Evolutionary conservation across 2,888 invertebrate species (phyloP).

Genomic region (Stomorhina lunata): DNA sequence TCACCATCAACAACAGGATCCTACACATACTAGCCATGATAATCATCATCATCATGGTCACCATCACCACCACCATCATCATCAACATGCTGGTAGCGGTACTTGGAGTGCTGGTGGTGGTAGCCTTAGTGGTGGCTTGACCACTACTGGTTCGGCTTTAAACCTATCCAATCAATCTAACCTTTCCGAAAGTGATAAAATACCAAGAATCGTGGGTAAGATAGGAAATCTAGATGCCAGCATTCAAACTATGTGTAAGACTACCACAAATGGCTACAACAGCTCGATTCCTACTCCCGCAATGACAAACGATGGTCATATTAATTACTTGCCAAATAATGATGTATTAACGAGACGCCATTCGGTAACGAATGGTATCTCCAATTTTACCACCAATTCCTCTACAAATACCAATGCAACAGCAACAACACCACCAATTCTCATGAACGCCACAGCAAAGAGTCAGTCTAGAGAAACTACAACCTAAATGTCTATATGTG

Average conservation of each 20-base stretch:
- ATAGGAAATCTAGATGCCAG: constrained; percentile 76
- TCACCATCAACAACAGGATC: constrained; percentile 9
- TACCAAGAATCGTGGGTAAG: constrained; percentile 80
- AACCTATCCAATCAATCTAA: constrained; percentile 57
- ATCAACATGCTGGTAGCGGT: not conserved
- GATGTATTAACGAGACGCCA: constrained; percentile 73
- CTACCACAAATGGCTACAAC: constrained; percentile 55
- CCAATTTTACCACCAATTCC: constrained; percentile 43
- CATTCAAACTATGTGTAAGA: constrained; percentile 66
- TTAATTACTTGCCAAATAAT: constrained; percentile 69
- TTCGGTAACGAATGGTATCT: constrained; percentile 74
- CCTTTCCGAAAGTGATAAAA: constrained; percentile 78
- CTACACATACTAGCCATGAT: constrained; percentile 38
- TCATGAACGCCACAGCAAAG: constrained; percentile 24
- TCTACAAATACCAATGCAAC: constrained; percentile 40
- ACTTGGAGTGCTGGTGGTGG: constrained; percentile 69
- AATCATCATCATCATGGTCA: constrained; percentile 26
- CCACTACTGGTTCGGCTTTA: constrained; percentile 68
- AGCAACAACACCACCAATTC: constrained; percentile 38
- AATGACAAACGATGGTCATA: constrained; percentile 69
- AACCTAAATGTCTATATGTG: constrained; percentile 56
- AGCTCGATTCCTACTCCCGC: constrained; percentile 67
- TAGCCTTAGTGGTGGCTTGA: constrained; percentile 67
- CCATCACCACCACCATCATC: constrained; percentile 35
- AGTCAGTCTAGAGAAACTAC: constrained; percentile 32